These are phyloP conservation scores for Xenentodon cancila DNA, from an alignment of 2,797 vertebrate species.

Conservation along the genomic window DNA sequence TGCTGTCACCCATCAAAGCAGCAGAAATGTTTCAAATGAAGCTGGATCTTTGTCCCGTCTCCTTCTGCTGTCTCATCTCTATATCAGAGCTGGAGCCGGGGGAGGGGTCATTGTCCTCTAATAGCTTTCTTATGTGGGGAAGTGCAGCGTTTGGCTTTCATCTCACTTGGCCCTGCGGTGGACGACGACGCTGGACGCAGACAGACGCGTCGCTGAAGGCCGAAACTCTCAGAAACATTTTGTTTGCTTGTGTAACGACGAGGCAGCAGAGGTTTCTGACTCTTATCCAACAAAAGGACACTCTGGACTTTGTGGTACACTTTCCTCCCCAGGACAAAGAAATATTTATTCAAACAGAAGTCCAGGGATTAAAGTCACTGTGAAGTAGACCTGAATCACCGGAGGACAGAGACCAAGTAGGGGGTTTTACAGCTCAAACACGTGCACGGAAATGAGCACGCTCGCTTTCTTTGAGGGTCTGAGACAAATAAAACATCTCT, in stretches of 20 bases:
- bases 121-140: slow-evolving; percentile 71
- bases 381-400: too few species aligned
- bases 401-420: too few species aligned
- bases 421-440: too few species aligned
- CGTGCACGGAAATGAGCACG: too few species aligned
- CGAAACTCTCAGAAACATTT: neutral
- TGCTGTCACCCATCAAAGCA: slow-evolving; percentile 24
- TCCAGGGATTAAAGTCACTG: too few species aligned
- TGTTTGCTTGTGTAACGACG: neutral
- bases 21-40: slow-evolving; percentile 9
- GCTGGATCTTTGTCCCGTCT: slow-evolving; percentile 12
- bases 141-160: slow-evolving; percentile 53
- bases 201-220: neutral
- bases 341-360: too few species aligned
- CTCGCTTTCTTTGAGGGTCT: too few species aligned
- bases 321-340: slow-evolving; percentile 13
- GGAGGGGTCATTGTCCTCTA: slow-evolving; percentile 48
- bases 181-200: slow-evolving; percentile 12
- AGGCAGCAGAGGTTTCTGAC: slow-evolving; percentile 8
- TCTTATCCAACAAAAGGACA: slow-evolving; percentile 9
- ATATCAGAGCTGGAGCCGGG: slow-evolving; percentile 19
- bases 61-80: slow-evolving; percentile 5
- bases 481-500: too few species aligned
- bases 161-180: slow-evolving; percentile 6
- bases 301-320: slow-evolving; percentile 4